Base-by-base conservation (phyloP, 2,797 vertebrate species). In the Orestias chungarensis region DNA sequence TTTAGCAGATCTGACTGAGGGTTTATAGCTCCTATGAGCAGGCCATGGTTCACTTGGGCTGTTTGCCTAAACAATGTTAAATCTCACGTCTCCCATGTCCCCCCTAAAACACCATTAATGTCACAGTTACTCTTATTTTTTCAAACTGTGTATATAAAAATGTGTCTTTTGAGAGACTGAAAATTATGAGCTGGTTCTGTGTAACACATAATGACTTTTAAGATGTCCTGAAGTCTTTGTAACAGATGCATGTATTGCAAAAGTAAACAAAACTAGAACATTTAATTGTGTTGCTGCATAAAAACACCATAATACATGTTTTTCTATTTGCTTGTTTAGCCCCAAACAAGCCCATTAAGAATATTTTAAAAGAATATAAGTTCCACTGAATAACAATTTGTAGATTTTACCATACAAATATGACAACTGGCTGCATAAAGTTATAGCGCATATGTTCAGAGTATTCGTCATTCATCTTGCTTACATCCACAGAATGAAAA, bases 1-100 rank as follows among this genome's bases (percentile, higher is more conserved):
- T 91, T 92, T 92, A 83, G 83, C 87, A 89, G 86, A 91, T 83
- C 81, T 81, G 87, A 89, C 91, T 87, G 82, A 55, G 74, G 86
- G 85, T 91, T 93, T 89, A 91, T 81, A 81, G 75, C 80, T 68
- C 80, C 88, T 87, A 84, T 69, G 66, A 78, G 85, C 76, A 70
- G 81, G 82, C 74, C 84, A 8, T 74, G 79, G 83, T 88, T 90
- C 89, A 86, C 87, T 44, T 74, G 73, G 80, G 82, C 83, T 66
- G 78, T 77, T 87, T 70, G 73, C 79, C 85, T 86, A 89, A 91
- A 91, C 88, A 92, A 86, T 71, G 80, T 84, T 87, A 87, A 85
- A 91, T 89, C 82, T 88, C 83, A 87, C 76, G 70, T 79, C 81
- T 71, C 76, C 62, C 42, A 47, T 43, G 71, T 49, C 71, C 62